Evolutionary conservation across 2,797 vertebrate genomes (phyloP).

Genomic region (Eospalax fontanierii): DNA sequence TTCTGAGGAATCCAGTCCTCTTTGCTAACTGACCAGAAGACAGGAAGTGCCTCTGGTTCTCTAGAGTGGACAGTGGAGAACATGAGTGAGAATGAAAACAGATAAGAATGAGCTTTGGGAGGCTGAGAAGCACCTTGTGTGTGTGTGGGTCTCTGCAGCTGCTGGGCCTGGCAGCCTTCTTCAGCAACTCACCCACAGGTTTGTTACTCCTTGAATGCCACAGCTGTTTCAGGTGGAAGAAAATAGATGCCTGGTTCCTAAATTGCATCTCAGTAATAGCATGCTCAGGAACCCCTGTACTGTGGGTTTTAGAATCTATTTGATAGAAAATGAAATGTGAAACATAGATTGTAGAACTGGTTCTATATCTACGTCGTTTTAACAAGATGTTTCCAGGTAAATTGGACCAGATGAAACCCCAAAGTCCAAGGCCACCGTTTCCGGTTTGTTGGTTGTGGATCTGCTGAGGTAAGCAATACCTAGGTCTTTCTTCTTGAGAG

Average conservation of each 20-base stretch:
- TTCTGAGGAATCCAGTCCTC: no score
- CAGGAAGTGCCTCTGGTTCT: no score
- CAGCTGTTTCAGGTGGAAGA: not conserved
- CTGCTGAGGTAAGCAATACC: no score
- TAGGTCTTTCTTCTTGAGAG: not conserved
- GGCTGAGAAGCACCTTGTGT: no score
- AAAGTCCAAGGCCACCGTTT: not conserved
- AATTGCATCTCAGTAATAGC: not conserved
- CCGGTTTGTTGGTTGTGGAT: rapidly evolving
- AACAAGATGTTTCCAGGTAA: conserved; percentile 23
- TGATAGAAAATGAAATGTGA: conserved; percentile 19
- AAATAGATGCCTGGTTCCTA: not conserved
- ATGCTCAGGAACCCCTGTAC: not conserved
- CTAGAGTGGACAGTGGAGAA: not conserved
- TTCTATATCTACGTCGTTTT: not conserved
- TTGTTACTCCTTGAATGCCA: not conserved
- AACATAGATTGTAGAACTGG: not conserved
- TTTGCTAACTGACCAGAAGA: no score
- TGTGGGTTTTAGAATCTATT: not conserved
- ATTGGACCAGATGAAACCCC: conserved; percentile 19
- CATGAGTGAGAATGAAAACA: not conserved
- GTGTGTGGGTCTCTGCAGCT: not conserved
- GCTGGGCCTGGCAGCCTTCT: not conserved
- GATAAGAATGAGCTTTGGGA: not conserved
- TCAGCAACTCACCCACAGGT: not conserved